Percentiles rank a stretch among this genome's conserved stretches.
Evolutionary conservation across 2,113 vertebrate genomes (phyloP).

Genomic region (Xiphias gladius): DNA sequence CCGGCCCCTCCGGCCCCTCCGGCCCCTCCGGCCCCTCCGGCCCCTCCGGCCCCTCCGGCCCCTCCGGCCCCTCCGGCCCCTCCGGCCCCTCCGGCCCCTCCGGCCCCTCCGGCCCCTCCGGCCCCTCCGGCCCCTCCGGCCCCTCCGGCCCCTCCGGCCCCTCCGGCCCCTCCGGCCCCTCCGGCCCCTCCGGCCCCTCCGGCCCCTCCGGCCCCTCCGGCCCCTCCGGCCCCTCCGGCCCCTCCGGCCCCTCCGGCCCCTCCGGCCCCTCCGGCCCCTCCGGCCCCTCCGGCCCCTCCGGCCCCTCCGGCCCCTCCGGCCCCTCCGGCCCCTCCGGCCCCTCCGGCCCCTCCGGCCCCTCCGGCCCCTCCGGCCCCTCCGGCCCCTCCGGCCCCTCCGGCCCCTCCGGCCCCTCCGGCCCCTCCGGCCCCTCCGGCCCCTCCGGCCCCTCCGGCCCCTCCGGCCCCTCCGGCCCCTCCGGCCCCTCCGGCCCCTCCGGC

Average conservation of each 20-base stretch:
- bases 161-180: conserved; percentile 61
- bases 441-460: conserved; percentile 88
- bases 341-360: conserved; percentile 89
- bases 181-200: conserved; percentile 90
- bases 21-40: too few species aligned
- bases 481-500: conserved; percentile 91
- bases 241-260: conserved; percentile 91
- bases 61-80: conserved; percentile 59
- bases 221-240: conserved; percentile 91
- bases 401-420: too few species aligned
- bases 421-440: conserved; percentile 92
- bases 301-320: too few species aligned
- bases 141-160: conserved; percentile 92
- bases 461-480: conserved; percentile 69
- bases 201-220: too few species aligned
- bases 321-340: conserved; percentile 92
- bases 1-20: too few species aligned
- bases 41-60: conserved; percentile 93
- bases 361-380: conserved; percentile 67
- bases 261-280: conserved; percentile 63
- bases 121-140: too few species aligned
- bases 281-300: conserved; percentile 90
- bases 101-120: too few species aligned
- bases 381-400: conserved; percentile 91
- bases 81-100: conserved; percentile 89